These are phyloP conservation scores for Sebastes oblongus DNA, from an alignment of 2,797 vertebrate genomes.

Conservation along the genomic window DNA sequence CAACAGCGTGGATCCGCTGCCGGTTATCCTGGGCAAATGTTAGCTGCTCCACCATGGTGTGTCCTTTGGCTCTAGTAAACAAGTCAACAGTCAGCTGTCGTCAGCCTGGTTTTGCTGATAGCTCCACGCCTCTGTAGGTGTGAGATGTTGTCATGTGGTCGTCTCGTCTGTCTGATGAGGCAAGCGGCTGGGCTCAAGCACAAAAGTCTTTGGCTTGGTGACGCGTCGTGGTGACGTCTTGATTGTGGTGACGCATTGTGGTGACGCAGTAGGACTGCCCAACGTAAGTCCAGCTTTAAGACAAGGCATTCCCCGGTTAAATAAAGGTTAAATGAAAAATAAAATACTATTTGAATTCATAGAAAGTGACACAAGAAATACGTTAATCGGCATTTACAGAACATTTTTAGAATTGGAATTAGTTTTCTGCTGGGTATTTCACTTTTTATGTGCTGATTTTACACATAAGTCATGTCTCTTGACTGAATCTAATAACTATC, in stretches of 20 bases:
- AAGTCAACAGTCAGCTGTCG: neutral
- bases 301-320: neutral
- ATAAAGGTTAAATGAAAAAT: too few species aligned
- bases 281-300: neutral
- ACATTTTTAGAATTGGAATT: neutral
- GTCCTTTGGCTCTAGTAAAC: neutral
- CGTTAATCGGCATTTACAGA: neutral
- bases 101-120: neutral
- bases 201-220: neutral
- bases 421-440: neutral
- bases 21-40: conserved; percentile 82
- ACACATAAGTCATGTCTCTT: neutral
- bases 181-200: neutral
- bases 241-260: too few species aligned
- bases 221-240: too few species aligned
- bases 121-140: neutral
- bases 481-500: neutral
- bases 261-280: conserved; percentile 16
- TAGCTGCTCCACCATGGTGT: conserved; percentile 79
- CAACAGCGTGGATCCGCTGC: conserved; percentile 85
- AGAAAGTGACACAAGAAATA: neutral
- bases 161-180: neutral
- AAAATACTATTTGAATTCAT: neutral
- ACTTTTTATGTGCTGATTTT: neutral
- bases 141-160: neutral